Evolutionary conservation across 2,888 invertebrate genomes (phyloP).

Genomic region (Diploptera punctata): DNA sequence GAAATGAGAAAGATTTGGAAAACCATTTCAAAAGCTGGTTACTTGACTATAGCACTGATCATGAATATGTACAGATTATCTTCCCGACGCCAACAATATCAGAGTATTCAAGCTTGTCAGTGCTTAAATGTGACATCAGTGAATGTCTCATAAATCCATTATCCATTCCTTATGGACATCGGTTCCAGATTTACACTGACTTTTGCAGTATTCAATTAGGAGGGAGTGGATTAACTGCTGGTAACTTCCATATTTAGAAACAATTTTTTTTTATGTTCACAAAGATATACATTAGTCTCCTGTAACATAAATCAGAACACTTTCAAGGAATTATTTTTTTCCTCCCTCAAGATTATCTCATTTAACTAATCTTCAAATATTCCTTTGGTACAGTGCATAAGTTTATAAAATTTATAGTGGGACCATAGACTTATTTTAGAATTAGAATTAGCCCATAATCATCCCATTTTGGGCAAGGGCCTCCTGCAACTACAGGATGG

Average conservation of each 20-base stretch:
- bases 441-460: no score
- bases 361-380: no score
- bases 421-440: no score
- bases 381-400: no score
- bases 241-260: conserved; percentile 1
- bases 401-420: no score
- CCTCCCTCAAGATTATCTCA: no score
- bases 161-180: conserved; percentile 35
- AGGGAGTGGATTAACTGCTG: conserved; percentile 27
- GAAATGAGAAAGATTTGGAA: conserved; percentile 12
- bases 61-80: conserved; percentile 27
- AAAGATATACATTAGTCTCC: no score
- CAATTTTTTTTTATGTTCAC: no score
- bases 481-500: no score
- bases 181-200: conserved; percentile 34
- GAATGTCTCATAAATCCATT: conserved; percentile 36
- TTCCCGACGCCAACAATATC: background rate
- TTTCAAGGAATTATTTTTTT: no score
- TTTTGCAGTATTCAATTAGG: conserved; percentile 23
- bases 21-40: conserved; percentile 37
- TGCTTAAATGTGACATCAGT: conserved; percentile 35
- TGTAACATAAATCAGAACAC: no score
- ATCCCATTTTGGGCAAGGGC: no score
- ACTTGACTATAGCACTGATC: conserved; percentile 33
- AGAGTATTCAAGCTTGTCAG: background rate